Evolutionary conservation across 2,888 invertebrate genomes (phyloP), one percentile per base, ranked within the genome.

Genomic region (Scaptomyza polygonia): DNA sequence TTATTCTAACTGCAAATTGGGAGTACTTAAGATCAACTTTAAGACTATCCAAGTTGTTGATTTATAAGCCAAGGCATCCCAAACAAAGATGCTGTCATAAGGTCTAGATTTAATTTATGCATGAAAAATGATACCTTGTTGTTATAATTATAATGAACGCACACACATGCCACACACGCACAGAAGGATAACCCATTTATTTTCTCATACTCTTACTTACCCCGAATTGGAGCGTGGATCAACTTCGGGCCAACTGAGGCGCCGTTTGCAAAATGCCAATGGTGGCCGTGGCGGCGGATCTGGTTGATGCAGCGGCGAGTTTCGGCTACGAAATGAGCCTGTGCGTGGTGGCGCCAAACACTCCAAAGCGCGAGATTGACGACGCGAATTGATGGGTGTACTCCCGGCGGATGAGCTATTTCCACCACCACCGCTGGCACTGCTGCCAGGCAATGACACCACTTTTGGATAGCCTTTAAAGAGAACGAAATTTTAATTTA

Each of bases 201-300:
- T 32, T 32, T 12, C 2, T 6, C 5, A 34, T 32, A 12, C 9
- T 11, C 32, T 30, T 25, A 92, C 94, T 95, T 92, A 96, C 96
- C 96, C 96, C 7, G 96, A 96, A 77, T 95, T 95, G 47, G 96
- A 95, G 72, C 96, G 95, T 86, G 95, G 96, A 91, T 96, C 96
- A 64, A 96, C 95, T 91, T 96, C 96, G 8, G 96, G 96, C 96
- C 96, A 96, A 34, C 96, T 96, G 34, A 95, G 93, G 47, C 96
- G 93, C 52, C 96, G 93, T 76, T 95, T 94, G 91, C 96, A 96
- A 90, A 96, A 96, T 48, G 94, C 95, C 91, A 95, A 93, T 32
- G 95, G 93, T 9, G 95, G 95, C 55, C 95, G 94, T 11, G 94
- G 93, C 9, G 94, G 94, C 27, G 93, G 92, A 67, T 89, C 89